A percentile compares a stretch with the other conserved stretches of the same genome.
These are phyloP conservation scores for Lutjanus erythropterus DNA, from an alignment of 2,113 vertebrate species.

Conservation along the genomic window DNA sequence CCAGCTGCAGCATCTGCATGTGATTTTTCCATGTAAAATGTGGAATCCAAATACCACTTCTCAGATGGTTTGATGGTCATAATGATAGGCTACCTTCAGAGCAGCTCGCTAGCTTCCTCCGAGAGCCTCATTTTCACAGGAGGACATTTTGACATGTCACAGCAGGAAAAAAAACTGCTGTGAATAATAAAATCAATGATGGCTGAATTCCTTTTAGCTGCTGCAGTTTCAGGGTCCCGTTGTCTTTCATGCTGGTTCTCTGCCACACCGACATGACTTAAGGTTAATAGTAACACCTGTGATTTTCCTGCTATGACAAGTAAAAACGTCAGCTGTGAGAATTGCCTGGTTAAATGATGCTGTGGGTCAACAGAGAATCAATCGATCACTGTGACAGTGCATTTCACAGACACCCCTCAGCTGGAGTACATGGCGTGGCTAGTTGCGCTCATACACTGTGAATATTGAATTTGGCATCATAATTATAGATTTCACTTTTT, in stretches of 20 bases:
- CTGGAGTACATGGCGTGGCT: not conserved
- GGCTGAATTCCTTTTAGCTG: no score
- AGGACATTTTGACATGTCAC: not conserved
- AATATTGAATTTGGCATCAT: not conserved
- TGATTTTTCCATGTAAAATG: not conserved
- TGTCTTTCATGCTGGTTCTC: not conserved
- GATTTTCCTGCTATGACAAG: not conserved
- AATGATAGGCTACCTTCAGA: not conserved
- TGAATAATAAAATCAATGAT: not conserved
- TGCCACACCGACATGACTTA: not conserved
- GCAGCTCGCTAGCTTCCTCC: not conserved
- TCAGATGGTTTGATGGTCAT: not conserved
- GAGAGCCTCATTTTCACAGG: not conserved
- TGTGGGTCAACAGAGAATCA: not conserved
- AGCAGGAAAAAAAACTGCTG: not conserved
- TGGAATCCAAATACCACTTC: constrained; percentile 1
- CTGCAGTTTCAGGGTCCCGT: no score
- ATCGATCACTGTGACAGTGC: not conserved
- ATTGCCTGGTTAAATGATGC: not conserved
- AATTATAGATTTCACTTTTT: not conserved
- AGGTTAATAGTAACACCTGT: no score
- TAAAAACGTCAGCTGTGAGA: not conserved
- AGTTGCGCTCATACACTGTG: not conserved
- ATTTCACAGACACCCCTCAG: not conserved
- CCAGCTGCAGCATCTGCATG: no score